Base-by-base conservation (phyloP, 2,797 vertebrate genomes). In the Hyperoplus lanceolatus region DNA sequence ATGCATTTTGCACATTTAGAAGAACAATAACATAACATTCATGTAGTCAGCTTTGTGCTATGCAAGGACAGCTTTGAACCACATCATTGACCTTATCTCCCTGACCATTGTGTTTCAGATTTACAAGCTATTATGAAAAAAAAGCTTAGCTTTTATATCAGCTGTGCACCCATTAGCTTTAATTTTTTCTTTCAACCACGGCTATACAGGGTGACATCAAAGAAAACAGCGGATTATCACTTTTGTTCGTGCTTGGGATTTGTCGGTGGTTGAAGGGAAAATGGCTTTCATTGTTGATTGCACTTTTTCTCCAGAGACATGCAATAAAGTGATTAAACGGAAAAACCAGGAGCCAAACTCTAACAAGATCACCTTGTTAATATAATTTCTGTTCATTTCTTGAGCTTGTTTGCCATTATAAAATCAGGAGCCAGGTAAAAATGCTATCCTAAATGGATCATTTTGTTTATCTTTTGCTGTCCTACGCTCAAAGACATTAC, bases 1-100 rank as follows among this genome's bases (percentile, higher is more conserved):
- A 97, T 96, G 97, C 97, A 96, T 96, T 98, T 98, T 97, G 96
- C 96, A 98, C 97, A 98, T 95, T 92, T 98, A 97, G 96, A 96
- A 93, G 93, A 96, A 91, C 76, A 93, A 95, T 95, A 90, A 88
- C 96, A 96, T 97, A 95, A 96, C 95, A 95, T 97, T 93, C 89
- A 95, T 84, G 89, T 97, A 97, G 97, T 97, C 94, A 94, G 97
- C 97, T 97, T 99, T 91, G 96, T 98, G 97, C 98, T 98, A 98
- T 97, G 96, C 97, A 98, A 98, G 93, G 95, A 97, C 90, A 95
- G 96, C 96, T 96, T 96, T 95, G 89, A 96, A 96, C 94, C 95
- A 96, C 95, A 91, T 96, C 94, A 96, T 91, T 77, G 82, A 89
- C 83, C 88, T 89, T 89, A 63, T 85, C 80, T 88, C 77, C 85